Percentiles rank a stretch among this genome's conserved stretches.
These are phyloP conservation scores for Synchiropus splendidus DNA, from an alignment of 2,113 vertebrate genomes.

Conservation along the genomic window DNA sequence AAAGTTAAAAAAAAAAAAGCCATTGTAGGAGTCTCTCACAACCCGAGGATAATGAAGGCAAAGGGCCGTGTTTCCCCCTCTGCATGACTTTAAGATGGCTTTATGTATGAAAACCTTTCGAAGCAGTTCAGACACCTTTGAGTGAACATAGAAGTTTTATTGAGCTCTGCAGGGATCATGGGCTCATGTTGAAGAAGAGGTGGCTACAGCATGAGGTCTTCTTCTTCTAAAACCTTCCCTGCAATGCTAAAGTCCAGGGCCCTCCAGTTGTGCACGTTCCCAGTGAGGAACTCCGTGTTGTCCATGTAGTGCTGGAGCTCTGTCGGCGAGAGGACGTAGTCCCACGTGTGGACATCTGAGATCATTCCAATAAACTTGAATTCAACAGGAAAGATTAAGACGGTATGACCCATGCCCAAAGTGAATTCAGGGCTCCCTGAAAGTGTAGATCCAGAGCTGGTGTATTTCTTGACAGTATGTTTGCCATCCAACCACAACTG, in stretches of 20 bases:
- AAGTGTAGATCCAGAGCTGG: conserved; percentile 7
- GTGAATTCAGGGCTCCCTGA: conserved; percentile 5
- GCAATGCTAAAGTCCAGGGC: background rate
- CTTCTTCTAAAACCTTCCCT: conserved; percentile 1
- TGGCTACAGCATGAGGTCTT: background rate
- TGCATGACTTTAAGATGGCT: too few relatives aligned
- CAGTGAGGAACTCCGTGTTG: background rate
- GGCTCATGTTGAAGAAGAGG: background rate
- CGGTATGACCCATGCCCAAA: conserved; percentile 32
- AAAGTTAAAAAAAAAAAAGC: too few relatives aligned
- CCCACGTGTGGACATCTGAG: conserved; percentile 35
- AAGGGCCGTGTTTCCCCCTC: too few relatives aligned
- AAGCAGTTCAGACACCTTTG: too few relatives aligned
- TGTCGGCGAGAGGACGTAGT: conserved; percentile 7
- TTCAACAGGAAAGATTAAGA: conserved; percentile 7
- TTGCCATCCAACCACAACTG: conserved; percentile 45
- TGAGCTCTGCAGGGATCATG: background rate
- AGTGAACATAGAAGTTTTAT: conserved; percentile 6
- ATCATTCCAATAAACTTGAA: conserved; percentile 26
- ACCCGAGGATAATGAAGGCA: too few relatives aligned
- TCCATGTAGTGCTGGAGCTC: conserved; percentile 18
- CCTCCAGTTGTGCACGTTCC: conserved; percentile 25
- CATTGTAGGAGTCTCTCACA: too few relatives aligned
- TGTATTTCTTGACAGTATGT: conserved; percentile 18
- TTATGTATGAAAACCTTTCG: too few relatives aligned